Base-by-base conservation (phyloP, 2,888 invertebrate species). In the Drosophila fulvimacula region DNA sequence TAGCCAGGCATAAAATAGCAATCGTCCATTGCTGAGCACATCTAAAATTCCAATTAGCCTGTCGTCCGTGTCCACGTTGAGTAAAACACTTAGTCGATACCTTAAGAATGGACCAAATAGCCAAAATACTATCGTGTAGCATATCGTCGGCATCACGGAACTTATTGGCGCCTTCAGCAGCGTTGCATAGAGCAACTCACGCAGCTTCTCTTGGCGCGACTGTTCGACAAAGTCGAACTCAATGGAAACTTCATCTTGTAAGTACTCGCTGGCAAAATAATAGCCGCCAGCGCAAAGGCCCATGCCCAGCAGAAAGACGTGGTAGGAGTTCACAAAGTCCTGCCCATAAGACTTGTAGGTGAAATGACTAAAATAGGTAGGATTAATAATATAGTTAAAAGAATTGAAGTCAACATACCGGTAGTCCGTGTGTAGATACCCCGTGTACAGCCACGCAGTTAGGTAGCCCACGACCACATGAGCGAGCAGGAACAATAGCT, bases 201-300 rank as follows among this genome's bases (percentile, higher is more conserved):
- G 93, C 74, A 96, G 94, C 89, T 96, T 96, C 46, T 94, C 94
- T 0, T 53, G 9, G 0, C 62, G 67, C 0, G 72, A 59, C 21
- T 57, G 71, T 70, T 95, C 95, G 17, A 96, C 93, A n/a, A 95
- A 94, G 10, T 96, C 95, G 89, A 96, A 96, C 30, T 94, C 92
- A 0, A 96, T 92, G 92, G 86, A 78, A 0, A 83, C 79, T n/a
- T 91, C 90, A 5, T 78, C 70, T 0, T 67, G 72, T 9, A 91
- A 55, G 55, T 90, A 80, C n/a, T 88, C 84, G 13, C 78, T 81
- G 3, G 81, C 70, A 52, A 91, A 92, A 59, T 90, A 94, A 76
- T 94, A 94, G 19, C 94, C 87, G 36, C 96, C 96, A 76, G 94
- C 95, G 94, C 95, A 95, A 77, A 95, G 92, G 17, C 96, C 96